Conservation (phyloP, 2,888 invertebrate species). For the Idaea dimidiata region DNA sequence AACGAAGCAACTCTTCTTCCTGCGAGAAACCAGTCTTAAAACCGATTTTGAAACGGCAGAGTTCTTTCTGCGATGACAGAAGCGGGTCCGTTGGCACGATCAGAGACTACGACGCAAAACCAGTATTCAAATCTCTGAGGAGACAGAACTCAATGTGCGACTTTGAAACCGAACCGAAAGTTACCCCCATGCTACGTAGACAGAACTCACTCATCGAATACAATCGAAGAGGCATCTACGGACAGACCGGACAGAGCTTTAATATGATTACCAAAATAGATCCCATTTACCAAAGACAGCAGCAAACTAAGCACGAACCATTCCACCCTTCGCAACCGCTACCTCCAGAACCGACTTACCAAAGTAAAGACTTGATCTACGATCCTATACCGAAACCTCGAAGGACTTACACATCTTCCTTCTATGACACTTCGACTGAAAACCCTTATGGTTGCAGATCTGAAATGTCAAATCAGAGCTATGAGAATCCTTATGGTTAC, state of each 20-base stretch:
- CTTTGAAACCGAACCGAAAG: conserved; percentile 79
- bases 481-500: conserved; percentile 70
- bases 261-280: conserved; percentile 81
- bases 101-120: conserved; percentile 72
- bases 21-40: conserved; percentile 73
- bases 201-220: conserved; percentile 79
- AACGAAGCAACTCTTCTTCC: conserved; percentile 74
- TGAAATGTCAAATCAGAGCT: conserved; percentile 68
- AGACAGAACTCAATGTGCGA: conserved; percentile 78
- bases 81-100: conserved; percentile 71
- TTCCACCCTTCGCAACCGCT: conserved; percentile 75
- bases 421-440: conserved; percentile 71
- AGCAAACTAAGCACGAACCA: conserved; percentile 74
- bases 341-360: conserved; percentile 78
- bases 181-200: conserved; percentile 75
- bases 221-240: conserved; percentile 72
- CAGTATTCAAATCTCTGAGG: conserved; percentile 61
- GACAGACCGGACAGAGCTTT: conserved; percentile 65
- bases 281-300: conserved; percentile 79
- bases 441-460: conserved; percentile 68
- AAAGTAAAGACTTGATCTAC: conserved; percentile 76
- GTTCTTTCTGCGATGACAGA: conserved; percentile 74
- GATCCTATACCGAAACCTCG: conserved; percentile 77
- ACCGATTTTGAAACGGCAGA: conserved; percentile 75
- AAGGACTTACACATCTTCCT: conserved; percentile 72